Percentiles rank a stretch among this genome's conserved stretches.
These are phyloP conservation scores for Drosophila mulleri DNA, from an alignment of 2,888 invertebrate genomes.

Conservation along the genomic window DNA sequence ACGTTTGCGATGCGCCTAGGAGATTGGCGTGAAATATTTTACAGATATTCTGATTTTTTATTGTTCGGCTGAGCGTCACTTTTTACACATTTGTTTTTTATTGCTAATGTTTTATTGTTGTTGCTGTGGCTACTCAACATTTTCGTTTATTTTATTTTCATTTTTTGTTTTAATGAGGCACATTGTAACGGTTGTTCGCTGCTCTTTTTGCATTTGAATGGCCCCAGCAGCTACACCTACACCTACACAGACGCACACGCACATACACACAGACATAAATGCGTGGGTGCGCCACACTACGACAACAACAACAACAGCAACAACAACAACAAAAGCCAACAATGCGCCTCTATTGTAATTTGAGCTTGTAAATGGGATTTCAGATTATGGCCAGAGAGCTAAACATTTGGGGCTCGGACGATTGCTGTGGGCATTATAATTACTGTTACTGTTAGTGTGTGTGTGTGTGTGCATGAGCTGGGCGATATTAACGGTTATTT, in stretches of 20 bases:
- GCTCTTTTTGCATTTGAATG: conserved; percentile 80
- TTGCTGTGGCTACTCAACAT: conserved; percentile 43
- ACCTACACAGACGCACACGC: conserved; percentile 8
- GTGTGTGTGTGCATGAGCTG: conserved; percentile 26
- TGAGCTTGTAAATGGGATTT: conserved; percentile 68
- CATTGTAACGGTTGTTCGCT: conserved; percentile 75
- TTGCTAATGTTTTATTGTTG: conserved; percentile 52
- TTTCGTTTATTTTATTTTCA: conserved; percentile 28
- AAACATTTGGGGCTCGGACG: conserved; percentile 38
- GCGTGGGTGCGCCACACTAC: conserved; percentile 66
- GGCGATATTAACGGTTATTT: conserved; percentile 67
- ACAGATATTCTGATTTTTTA: conserved; percentile 57
- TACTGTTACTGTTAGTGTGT: conserved; percentile 29
- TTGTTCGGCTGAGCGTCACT: conserved; percentile 65
- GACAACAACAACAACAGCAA: conserved; percentile 31
- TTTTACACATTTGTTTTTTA: conserved; percentile 70
- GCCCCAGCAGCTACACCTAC: conserved; percentile 37
- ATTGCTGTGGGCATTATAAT: conserved; percentile 67
- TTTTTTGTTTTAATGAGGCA: conserved; percentile 72
- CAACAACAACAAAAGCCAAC: conserved; percentile 40
- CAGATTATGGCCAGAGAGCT: conserved; percentile 57
- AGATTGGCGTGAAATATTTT: conserved; percentile 77
- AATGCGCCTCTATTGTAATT: conserved; percentile 74
- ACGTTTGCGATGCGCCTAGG: conserved; percentile 51
- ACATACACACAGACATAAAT: conserved; percentile 19